These are phyloP conservation scores for Brachionus rotundiformis DNA, from an alignment of 1,140 invertebrate genomes.

Conservation along the genomic window DNA sequence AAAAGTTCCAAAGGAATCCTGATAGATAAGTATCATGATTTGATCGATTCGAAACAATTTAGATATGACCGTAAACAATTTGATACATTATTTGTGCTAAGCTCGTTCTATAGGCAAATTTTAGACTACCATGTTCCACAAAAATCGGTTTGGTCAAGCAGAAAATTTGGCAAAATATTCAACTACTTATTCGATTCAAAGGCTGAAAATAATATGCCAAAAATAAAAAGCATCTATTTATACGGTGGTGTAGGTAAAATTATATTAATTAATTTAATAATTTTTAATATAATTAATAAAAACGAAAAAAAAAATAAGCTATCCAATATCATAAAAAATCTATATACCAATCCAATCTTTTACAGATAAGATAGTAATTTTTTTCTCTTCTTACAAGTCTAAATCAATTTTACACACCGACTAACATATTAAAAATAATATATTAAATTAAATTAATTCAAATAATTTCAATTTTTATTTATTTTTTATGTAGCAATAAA, in stretches of 20 bases:
- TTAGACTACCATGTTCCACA: neutral
- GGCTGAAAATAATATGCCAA: neutral
- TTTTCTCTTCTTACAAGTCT: too few species aligned
- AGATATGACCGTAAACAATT: conserved; percentile 28
- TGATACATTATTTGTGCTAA: conserved; percentile 5
- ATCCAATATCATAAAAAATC: too few species aligned
- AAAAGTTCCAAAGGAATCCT: neutral
- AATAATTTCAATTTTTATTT: too few species aligned
- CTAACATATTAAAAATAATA: too few species aligned
- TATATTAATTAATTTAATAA: neutral
- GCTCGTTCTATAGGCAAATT: conserved; percentile 1
- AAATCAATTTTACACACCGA: too few species aligned
- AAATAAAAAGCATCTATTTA: conserved; percentile 43
- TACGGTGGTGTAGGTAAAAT: conserved; percentile 44
- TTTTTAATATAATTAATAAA: neutral
- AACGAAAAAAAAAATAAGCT: neutral
- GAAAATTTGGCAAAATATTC: neutral
- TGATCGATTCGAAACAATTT: neutral
- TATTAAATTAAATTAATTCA: too few species aligned
- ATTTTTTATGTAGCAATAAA: too few species aligned
- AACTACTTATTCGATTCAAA: neutral
- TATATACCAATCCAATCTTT: too few species aligned
- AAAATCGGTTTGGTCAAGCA: neutral
- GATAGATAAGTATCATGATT: neutral
- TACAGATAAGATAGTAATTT: too few species aligned